A percentile compares a stretch with the other conserved stretches of the same genome.
These are phyloP conservation scores for Charadrius vociferus DNA, from an alignment of 2,113 vertebrate species.

Conservation along the genomic window DNA sequence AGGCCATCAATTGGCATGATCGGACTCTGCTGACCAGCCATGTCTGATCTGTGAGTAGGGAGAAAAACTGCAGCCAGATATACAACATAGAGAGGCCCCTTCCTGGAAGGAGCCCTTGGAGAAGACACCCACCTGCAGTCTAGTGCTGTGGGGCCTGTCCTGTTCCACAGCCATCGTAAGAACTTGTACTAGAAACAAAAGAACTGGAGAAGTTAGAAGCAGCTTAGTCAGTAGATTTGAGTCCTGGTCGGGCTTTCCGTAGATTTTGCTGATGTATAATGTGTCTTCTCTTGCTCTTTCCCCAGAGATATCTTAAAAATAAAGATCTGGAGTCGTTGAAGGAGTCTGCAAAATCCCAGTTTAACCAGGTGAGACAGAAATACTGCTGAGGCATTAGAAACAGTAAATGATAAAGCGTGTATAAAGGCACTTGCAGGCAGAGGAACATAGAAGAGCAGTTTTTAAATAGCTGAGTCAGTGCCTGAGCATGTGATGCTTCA, in stretches of 20 bases:
- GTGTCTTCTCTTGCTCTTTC: conserved; percentile 20
- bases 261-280: background rate
- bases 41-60: background rate
- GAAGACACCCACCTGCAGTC: background rate
- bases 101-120: background rate
- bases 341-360: conserved; percentile 77
- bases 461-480: background rate
- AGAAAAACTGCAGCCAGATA: background rate
- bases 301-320: conserved; percentile 82
- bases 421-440: background rate
- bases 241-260: background rate
- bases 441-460: background rate
- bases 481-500: background rate
- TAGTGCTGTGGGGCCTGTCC: background rate
- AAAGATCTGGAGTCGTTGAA: conserved; percentile 85
- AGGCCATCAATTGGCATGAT: background rate
- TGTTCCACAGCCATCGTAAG: background rate
- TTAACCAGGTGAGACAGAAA: conserved; percentile 83
- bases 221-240: background rate
- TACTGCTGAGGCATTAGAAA: background rate
- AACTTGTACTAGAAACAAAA: background rate
- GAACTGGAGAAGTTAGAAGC: background rate
- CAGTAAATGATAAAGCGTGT: background rate
- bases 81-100: background rate
- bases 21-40: background rate